A percentile compares a stretch with the other conserved stretches of the same genome.
Evolutionary conservation across 2,888 invertebrate species (phyloP).

Genomic region (Euplagia quadripunctaria): DNA sequence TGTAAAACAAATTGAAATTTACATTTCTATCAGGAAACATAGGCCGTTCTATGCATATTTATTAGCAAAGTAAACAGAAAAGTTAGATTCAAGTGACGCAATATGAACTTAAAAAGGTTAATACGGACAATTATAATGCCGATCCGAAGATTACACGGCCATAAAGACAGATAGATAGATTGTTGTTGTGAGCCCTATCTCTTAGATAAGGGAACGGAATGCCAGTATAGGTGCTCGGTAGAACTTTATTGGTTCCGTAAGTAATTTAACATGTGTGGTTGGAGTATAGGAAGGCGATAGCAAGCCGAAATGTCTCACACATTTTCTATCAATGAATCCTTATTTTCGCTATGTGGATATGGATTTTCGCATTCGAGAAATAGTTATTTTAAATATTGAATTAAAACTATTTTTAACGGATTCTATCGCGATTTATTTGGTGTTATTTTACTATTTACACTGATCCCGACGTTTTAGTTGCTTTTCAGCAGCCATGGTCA

Average conservation of each 20-base stretch:
- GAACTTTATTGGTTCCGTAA: conserved; percentile 47
- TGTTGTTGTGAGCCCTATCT: conserved; percentile 39
- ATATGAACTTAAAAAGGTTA: conserved; percentile 31
- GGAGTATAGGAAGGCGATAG: conserved; percentile 11
- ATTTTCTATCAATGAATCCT: neutral
- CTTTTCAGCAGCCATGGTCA: too few species aligned
- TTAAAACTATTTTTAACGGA: too few species aligned
- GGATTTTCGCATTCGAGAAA: neutral
- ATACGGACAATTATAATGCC: conserved; percentile 48
- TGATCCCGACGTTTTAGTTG: too few species aligned
- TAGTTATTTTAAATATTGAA: too few species aligned
- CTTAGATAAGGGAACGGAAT: conserved; percentile 41
- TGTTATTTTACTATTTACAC: too few species aligned
- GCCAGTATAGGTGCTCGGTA: conserved; percentile 35
- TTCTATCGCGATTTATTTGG: too few species aligned
- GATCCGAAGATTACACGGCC: conserved; percentile 44
- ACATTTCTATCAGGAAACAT: conserved; percentile 9
- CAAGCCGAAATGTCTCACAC: neutral
- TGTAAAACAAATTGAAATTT: conserved; percentile 11
- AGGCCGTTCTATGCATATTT: conserved; percentile 9
- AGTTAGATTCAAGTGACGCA: conserved; percentile 24
- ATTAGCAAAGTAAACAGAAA: conserved; percentile 13
- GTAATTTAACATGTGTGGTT: conserved; percentile 19
- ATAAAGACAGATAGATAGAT: conserved; percentile 52
- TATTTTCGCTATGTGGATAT: neutral